Percentiles rank a stretch among this genome's conserved stretches.
Conservation (phyloP, 2,113 vertebrate species). For the Phalacrocorax aristotelis region DNA sequence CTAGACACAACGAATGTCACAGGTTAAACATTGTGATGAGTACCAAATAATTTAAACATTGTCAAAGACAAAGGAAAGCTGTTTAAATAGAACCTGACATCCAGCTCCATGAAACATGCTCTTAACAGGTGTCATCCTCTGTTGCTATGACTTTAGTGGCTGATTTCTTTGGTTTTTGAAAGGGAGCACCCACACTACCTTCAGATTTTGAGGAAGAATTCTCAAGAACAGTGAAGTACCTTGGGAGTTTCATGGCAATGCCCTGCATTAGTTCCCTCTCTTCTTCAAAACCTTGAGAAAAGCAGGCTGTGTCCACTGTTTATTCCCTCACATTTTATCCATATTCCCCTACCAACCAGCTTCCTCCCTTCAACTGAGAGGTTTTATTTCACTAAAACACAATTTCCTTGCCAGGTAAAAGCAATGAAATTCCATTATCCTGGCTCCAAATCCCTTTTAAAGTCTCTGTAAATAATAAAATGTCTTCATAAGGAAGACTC, state of each 20-base stretch:
- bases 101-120: neutral
- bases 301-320: neutral
- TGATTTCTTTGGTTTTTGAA: neutral
- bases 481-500: neutral
- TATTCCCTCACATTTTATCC: neutral
- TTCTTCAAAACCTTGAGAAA: neutral
- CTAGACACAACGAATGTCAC: rapidly evolving
- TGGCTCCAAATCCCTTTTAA: neutral
- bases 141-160: neutral
- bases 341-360: neutral
- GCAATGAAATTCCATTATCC: neutral
- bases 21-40: neutral
- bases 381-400: neutral
- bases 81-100: neutral
- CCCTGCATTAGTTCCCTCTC: neutral
- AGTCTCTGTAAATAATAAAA: neutral
- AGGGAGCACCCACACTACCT: neutral
- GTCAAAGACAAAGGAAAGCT: neutral
- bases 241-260: neutral
- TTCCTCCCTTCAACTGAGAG: neutral
- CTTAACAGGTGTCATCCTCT: neutral
- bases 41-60: neutral
- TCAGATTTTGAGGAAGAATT: neutral
- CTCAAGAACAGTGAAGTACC: neutral
- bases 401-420: neutral